phyloP scores from a whole-genome alignment of 2,113 vertebrate species.

The Ellobius talpinus region DNA sequence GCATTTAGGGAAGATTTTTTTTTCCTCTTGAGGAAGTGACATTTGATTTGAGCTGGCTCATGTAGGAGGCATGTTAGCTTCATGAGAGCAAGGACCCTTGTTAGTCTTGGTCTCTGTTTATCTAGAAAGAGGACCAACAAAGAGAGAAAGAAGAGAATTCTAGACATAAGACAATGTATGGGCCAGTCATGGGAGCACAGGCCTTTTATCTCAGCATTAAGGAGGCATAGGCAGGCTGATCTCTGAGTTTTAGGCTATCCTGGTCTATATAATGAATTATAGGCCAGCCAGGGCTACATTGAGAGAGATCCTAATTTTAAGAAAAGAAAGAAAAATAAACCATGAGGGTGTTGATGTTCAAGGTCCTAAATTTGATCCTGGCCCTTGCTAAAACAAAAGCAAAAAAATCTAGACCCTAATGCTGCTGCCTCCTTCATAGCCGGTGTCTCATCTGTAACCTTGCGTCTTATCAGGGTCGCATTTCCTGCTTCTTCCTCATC shows the following conservation, averaged over 20 bases:
- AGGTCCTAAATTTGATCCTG: background rate
- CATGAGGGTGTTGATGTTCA: background rate
- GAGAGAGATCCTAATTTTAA: background rate
- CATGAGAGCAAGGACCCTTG: background rate
- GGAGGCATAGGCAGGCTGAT: background rate
- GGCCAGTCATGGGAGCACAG: background rate
- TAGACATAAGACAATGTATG: background rate
- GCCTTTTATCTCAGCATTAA: background rate
- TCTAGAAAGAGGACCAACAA: background rate
- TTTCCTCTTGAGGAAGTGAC: background rate
- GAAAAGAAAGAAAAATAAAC: background rate
- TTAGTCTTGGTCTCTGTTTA: constrained; percentile 2
- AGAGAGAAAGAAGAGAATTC: background rate
- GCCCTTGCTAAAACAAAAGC: background rate
- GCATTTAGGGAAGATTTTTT: constrained; percentile 42
- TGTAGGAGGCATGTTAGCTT: background rate
- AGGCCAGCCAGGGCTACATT: background rate
- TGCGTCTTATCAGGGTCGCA: background rate
- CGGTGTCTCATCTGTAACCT: constrained; percentile 35
- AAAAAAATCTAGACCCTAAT: background rate
- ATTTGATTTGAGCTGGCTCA: constrained; percentile 17
- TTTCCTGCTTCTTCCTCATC: constrained; percentile 19
- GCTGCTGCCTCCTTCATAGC: constrained; percentile 14
- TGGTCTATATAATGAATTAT: background rate
- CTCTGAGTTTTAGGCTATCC: background rate